Base-by-base conservation (phyloP, 2,888 invertebrate genomes). In the Helobdella robusta region DNA sequence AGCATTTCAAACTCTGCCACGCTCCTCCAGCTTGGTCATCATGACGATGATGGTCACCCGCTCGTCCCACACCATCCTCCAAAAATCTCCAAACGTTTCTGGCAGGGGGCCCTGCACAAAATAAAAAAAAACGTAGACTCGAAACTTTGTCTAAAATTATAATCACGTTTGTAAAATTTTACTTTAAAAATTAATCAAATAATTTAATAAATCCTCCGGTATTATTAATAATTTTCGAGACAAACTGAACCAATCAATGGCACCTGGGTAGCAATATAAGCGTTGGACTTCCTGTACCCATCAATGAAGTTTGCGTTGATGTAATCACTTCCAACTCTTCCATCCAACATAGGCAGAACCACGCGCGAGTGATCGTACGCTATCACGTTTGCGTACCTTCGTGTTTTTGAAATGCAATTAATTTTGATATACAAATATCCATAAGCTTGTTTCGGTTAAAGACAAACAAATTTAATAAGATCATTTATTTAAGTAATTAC, bases 21-120 rank as follows among this genome's bases (percentile, higher is more conserved):
- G 84, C 77, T 99, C 98, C 80, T 98, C 98, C 67, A 99, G 82
- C 74, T 93, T 91, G 0, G 98, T 99, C 92, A 99, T 93, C 98
- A 99, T 98, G 1, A 99, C 97, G 72, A 98, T 91, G 0, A 92
- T 93, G 15, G 88, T 86, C 3, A 90, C 88, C 72, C 90, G 85
- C 68, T 95, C 85, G 80, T 99, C 97, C 98, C 98, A 99, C 73
- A 94, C 90, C 97, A 97, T 97, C 69, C 97, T 84, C 98, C 98
- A 98, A 81, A 98, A 98, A 81, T 98, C 98, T 2, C 87, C 87
- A 74, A 95, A 92, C 0, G 98, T 98, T 78, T 98, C 95, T 74
- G 92, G 94, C 20, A 98, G 82, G 5, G 98, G 97, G 32, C 97
- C 98, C 83, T 95, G 20, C 18, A 40, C n/a, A n/a, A n/a, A n/a